phyloP scores from a whole-genome alignment of 2,888 invertebrate genomes.

The Autographa gamma region DNA sequence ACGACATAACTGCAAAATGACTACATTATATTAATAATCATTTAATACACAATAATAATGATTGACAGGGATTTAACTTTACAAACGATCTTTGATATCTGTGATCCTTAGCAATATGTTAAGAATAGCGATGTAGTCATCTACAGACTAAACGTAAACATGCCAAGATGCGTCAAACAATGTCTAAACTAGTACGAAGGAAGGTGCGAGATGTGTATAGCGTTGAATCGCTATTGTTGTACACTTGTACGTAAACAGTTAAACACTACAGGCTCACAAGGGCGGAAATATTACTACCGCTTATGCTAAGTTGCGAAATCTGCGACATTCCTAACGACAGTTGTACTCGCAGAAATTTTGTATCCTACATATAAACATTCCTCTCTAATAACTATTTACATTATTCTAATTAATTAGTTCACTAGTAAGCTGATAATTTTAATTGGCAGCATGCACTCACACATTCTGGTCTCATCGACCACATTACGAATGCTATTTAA shows the following conservation, averaged over 20 bases:
- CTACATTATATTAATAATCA: conserved; percentile 6
- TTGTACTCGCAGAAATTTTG: conserved; percentile 24
- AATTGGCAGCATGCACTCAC: conserved; percentile 43
- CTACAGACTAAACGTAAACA: conserved; percentile 36
- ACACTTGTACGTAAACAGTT: conserved; percentile 30
- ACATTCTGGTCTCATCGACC: conserved; percentile 41
- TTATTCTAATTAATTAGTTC: conserved; percentile 38
- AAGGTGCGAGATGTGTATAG: conserved; percentile 40
- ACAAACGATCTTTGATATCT: conserved; percentile 40
- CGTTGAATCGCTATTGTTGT: conserved; percentile 21
- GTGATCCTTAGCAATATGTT: conserved; percentile 28
- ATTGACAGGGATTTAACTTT: background rate
- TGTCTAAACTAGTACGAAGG: conserved; percentile 25
- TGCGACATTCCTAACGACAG: conserved; percentile 32
- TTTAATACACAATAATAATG: background rate
- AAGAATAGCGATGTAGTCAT: conserved; percentile 41
- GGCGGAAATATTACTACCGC: conserved; percentile 33
- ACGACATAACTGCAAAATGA: conserved; percentile 5
- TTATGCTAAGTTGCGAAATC: conserved; percentile 40
- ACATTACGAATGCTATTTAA: conserved; percentile 40
- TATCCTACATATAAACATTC: conserved; percentile 28
- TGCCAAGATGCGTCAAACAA: conserved; percentile 54
- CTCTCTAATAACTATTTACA: conserved; percentile 9
- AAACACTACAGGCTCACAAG: conserved; percentile 46
- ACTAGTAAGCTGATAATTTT: conserved; percentile 33